These are phyloP conservation scores for Tapirus terrestris DNA, from an alignment of 2,113 vertebrate genomes.

Conservation along the genomic window DNA sequence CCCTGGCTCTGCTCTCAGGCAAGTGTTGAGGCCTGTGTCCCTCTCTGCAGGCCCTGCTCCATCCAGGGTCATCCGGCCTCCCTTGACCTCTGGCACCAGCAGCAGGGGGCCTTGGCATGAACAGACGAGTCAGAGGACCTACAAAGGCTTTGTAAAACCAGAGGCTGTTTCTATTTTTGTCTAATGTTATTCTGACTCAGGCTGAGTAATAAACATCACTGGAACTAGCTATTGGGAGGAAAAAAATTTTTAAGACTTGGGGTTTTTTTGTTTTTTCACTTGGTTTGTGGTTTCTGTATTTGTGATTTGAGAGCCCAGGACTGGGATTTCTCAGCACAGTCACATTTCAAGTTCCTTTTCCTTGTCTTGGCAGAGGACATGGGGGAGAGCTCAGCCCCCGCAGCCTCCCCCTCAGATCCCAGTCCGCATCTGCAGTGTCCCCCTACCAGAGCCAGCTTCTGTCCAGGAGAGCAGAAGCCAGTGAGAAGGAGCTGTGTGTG, in stretches of 20 bases:
- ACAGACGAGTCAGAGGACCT: neutral
- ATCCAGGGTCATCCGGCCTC: fast-evolving
- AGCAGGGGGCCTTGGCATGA: neutral
- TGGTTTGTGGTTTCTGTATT: slow-evolving; percentile 16
- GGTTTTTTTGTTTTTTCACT: neutral
- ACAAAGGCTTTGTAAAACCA: neutral
- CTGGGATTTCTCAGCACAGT: neutral
- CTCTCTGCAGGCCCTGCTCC: neutral
- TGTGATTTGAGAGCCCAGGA: neutral
- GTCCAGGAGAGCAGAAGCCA: neutral
- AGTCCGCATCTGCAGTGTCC: neutral
- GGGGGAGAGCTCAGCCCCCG: neutral
- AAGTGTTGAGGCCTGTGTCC: fast-evolving
- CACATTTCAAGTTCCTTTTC: neutral
- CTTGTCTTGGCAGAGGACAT: neutral
- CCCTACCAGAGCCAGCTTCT: neutral
- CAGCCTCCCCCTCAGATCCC: neutral
- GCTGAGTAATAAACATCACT: slow-evolving; percentile 56
- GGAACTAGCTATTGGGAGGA: slow-evolving; percentile 3
- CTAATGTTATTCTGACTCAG: slow-evolving; percentile 28
- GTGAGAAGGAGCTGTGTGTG: neutral
- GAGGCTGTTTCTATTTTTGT: slow-evolving; percentile 60
- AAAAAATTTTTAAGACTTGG: neutral
- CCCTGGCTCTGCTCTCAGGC: neutral
- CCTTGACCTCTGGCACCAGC: neutral